Base-by-base conservation (phyloP, 2,797 vertebrate genomes). In the Tangara arthus region DNA sequence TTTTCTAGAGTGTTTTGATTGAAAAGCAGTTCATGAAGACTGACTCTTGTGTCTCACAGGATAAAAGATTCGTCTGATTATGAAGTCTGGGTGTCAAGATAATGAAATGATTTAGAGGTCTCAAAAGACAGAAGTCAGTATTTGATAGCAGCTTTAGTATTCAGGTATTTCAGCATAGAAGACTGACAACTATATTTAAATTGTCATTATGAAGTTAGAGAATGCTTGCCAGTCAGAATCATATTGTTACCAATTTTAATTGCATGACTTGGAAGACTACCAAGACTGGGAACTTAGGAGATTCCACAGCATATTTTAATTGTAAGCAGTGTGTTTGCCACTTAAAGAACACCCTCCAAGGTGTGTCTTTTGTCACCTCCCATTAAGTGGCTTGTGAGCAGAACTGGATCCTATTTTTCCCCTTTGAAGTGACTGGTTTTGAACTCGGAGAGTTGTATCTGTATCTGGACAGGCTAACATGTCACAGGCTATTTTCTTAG, bases 31-130 rank as follows among this genome's bases (percentile, higher is more conserved):
- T 83, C 12, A 79, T 85, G 61, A 78, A 61, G 69, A 76, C 55
- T 47, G 72, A 63, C 60, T 90, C 41, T 56, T 41, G 23, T 50
- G 82, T 89, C 57, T 91, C 50, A 26, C 5, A 63, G 42, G 39
- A 73, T 65, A 39, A 89, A 86, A 79, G 39, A 30, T 44, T 20
- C 0, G 0, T 82, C 49, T 82, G 44, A 83, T 91, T 69, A 75
- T 77, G 27, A 72, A 91, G 42, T 72, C 35, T 89, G n/a, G 42
- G 55, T 89, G 71, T 94, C 84, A 92, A 84, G 83, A 73, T 85
- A 95, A 85, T 75, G 35, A 94, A 92, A 80, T 81, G 39, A 78
- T 89, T 87, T 63, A 72, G 76, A 89, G 37, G 47, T 92, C 69
- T 96, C 80, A 22, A 80, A 94, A 83, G 84, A 52, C 47, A 72